phyloP scores from a whole-genome alignment of 2,113 vertebrate genomes.

The Gallinago media region DNA sequence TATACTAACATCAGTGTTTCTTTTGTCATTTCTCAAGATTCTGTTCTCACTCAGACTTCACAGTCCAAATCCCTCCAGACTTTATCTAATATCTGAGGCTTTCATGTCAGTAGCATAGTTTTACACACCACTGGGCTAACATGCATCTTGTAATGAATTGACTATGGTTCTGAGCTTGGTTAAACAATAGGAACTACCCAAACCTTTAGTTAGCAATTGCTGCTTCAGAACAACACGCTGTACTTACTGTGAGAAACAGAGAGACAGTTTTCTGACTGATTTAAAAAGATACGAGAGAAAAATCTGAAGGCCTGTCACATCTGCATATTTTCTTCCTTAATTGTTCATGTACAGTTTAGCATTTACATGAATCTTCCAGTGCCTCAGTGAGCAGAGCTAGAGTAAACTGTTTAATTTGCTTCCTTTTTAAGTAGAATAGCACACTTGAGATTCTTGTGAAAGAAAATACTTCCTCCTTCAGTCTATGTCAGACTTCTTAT shows the following conservation, averaged over 20 bases:
- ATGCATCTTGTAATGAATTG: constrained; percentile 21
- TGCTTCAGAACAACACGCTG: neutral
- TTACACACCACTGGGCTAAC: constrained; percentile 38
- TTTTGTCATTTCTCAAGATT: neutral
- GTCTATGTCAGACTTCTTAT: constrained; percentile 6
- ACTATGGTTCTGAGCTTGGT: constrained; percentile 14
- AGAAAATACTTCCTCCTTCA: neutral
- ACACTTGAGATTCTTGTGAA: neutral
- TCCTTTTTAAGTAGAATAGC: neutral
- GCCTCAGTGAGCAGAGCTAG: neutral
- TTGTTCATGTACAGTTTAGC: constrained; percentile 21
- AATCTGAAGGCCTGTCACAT: constrained; percentile 32
- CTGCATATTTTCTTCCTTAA: constrained; percentile 42
- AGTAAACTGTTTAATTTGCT: neutral
- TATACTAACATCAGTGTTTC: neutral
- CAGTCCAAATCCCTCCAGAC: neutral
- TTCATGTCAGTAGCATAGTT: neutral
- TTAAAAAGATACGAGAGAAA: constrained; percentile 43
- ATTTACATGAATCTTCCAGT: constrained; percentile 14
- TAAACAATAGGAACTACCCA: neutral
- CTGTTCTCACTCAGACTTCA: constrained; percentile 8
- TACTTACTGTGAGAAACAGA: constrained; percentile 19
- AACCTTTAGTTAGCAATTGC: constrained; percentile 32
- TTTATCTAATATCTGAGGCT: neutral
- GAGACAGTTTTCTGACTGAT: constrained; percentile 61